Base-by-base conservation (phyloP, 2,113 vertebrate species). In the Collichthys lucidus region DNA sequence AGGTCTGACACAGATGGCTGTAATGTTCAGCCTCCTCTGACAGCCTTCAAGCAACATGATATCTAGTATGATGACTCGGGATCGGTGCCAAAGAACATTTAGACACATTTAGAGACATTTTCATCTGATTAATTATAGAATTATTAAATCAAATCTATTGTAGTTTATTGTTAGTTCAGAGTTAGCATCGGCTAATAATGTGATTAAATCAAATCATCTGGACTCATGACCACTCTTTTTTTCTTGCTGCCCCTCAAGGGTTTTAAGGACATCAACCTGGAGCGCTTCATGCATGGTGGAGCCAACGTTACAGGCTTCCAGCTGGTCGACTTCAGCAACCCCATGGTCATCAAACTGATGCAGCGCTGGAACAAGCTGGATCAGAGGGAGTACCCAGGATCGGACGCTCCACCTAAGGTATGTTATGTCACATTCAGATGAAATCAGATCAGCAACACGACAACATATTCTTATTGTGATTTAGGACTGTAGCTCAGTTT, bases 301-400 rank as follows among this genome's bases (percentile, higher is more conserved):
- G 98, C 98, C 80, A 99, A 99, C 85, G 98, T 99, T 74, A 99
- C 98, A 3, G 98, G 98, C 90, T 99, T 99, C 94, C 98, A 99
- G 92, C 90, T 99, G 75, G 98, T 99, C 46, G 98, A 99, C 95
- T 99, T 99, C 93, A 98, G 96, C 89, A 98, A 97, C 56, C 96
- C 98, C 1, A 98, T 99, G 96, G 98, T 99, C 88, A 94, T 97
- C 89, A 99, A 99, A 56, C 94, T 99, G 84, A 98, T 99, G 98
- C 97, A 99, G 82, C 96, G 98, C 79, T 99, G 98, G 98, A 99
- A 99, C 93, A 99, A 99, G 80, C 94, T 99, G 86, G 98, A 99
- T 90, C 98, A 99, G 93, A 96, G 98, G 89, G 98, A 99, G 90
- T 99, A 99, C 82, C 98, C 98, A 12, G 98, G 98, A 82, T 99